Evolutionary conservation across 1,140 invertebrate species (phyloP), one percentile per base, ranked within the genome.

Genomic region (Pogonomyrmex barbatus): DNA sequence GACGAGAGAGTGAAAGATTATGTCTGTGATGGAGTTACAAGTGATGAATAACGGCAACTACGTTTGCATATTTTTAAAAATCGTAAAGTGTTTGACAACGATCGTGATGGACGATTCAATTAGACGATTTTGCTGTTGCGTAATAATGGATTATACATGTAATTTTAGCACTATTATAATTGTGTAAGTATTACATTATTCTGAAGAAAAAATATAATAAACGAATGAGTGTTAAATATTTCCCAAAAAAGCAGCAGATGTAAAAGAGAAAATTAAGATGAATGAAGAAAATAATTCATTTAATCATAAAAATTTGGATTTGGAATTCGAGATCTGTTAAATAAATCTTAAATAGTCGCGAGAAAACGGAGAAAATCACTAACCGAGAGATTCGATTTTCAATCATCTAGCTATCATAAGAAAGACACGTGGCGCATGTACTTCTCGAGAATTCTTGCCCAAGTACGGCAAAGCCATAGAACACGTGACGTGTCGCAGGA

Each of bases 1-100:
- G 39, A 56, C 4, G 58, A 56, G 65, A 84, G 12, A 83, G 8
- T 76, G 24, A 81, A 87, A 33, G 63, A 86, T 88, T 68, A 58
- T 33, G 47, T 65, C 4, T 36, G 39, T 82, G 24, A 81, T 39
- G 14, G 24, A 58, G 9, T 81, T 56, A 58, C 39, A 45, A 58
- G 14, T 58, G 24, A 81, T 56, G 4, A 82, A 82, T 82, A 79
- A 52, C 33, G n/a, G n/a, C n/a, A 54, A 24, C 17, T 10, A 2
- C 36, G 3, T 24, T 33, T n/a, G 5, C 10, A 5, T 56, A 71
- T 33, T 82, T 82, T 36, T 60, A 24, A 56, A 17, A 56, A 47
- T 67, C n/a, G 47, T 47, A 58, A 50, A 12, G 2, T 81, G 36
- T 70, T 68, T 4, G 9, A 65, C 5, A 12, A 24, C 1, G 30